These are phyloP conservation scores for Xestobium rufovillosum DNA, from an alignment of 2,888 invertebrate genomes.

Conservation along the genomic window DNA sequence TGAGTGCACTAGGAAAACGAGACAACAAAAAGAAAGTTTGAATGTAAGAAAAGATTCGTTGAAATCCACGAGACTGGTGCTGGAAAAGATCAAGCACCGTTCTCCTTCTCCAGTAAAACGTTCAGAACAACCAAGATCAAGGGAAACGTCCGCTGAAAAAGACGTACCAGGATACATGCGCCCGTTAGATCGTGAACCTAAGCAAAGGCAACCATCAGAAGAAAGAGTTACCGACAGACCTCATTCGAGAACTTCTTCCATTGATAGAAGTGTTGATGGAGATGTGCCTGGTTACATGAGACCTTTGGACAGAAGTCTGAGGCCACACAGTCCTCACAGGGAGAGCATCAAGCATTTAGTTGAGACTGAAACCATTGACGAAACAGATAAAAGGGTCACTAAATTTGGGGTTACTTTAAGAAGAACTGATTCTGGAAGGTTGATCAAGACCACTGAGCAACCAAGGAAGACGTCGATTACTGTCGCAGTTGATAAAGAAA, in stretches of 20 bases:
- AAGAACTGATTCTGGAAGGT: slow-evolving; percentile 50
- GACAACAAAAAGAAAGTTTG: slow-evolving; percentile 9
- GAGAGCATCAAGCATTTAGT: slow-evolving; percentile 12
- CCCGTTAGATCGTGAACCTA: slow-evolving; percentile 1
- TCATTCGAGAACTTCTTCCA: too few species aligned
- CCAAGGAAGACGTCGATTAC: slow-evolving; percentile 44
- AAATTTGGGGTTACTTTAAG: slow-evolving; percentile 64
- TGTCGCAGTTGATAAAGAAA: slow-evolving; percentile 46
- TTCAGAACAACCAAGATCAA: background rate
- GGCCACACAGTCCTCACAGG: slow-evolving; percentile 26
- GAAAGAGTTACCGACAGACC: too few species aligned
- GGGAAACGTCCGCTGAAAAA: slow-evolving; percentile 8
- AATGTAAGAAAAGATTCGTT: too few species aligned
- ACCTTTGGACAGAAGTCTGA: slow-evolving; percentile 31
- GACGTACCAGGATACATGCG: slow-evolving; percentile 6
- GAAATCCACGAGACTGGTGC: slow-evolving; percentile 24
- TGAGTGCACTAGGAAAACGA: slow-evolving; percentile 7
- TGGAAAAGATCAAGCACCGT: slow-evolving; percentile 16
- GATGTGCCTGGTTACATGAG: slow-evolving; percentile 37
- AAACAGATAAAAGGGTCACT: slow-evolving; percentile 36
- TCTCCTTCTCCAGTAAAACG: slow-evolving; percentile 2
- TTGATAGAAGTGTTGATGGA: slow-evolving; percentile 22
- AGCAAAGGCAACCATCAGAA: too few species aligned
- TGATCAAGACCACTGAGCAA: slow-evolving; percentile 44
- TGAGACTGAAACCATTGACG: slow-evolving; percentile 16